These are phyloP conservation scores for Nephrotoma guestfalica DNA, from an alignment of 2,888 invertebrate species.

Conservation along the genomic window DNA sequence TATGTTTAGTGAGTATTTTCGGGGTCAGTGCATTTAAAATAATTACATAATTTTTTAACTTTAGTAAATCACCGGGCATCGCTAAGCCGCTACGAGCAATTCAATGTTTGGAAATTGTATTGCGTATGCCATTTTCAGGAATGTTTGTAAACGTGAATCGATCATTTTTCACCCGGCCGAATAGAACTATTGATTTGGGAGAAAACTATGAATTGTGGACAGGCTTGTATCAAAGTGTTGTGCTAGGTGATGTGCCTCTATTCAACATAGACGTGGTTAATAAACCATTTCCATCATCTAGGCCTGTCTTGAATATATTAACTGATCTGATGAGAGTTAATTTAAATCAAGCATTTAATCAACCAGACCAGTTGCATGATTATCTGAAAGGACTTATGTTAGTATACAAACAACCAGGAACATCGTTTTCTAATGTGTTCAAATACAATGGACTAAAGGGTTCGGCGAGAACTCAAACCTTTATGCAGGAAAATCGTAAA, in stretches of 20 bases:
- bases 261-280: slow-evolving; percentile 85
- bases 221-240: slow-evolving; percentile 84
- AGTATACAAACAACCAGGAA: slow-evolving; percentile 21
- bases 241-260: slow-evolving; percentile 75
- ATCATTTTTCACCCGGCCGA: slow-evolving; percentile 56
- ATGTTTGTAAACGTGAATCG: slow-evolving; percentile 26
- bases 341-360: neutral
- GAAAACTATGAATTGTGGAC: slow-evolving; percentile 83
- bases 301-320: slow-evolving; percentile 18
- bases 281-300: slow-evolving; percentile 53
- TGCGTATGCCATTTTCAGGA: slow-evolving; percentile 36
- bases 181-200: slow-evolving; percentile 38
- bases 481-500: slow-evolving; percentile 20
- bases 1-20: slow-evolving; percentile 12
- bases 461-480: slow-evolving; percentile 27
- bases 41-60: too few relatives aligned
- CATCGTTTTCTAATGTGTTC: slow-evolving; percentile 16
- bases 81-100: slow-evolving; percentile 31
- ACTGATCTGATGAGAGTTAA: neutral
- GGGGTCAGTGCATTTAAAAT: neutral
- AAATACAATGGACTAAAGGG: slow-evolving; percentile 18
- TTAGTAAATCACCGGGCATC: neutral
- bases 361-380: neutral
- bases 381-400: slow-evolving; percentile 21
- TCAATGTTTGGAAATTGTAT: slow-evolving; percentile 52